These are phyloP conservation scores for Rhyacophila brunnea DNA, from an alignment of 1,140 invertebrate species.

Conservation along the genomic window DNA sequence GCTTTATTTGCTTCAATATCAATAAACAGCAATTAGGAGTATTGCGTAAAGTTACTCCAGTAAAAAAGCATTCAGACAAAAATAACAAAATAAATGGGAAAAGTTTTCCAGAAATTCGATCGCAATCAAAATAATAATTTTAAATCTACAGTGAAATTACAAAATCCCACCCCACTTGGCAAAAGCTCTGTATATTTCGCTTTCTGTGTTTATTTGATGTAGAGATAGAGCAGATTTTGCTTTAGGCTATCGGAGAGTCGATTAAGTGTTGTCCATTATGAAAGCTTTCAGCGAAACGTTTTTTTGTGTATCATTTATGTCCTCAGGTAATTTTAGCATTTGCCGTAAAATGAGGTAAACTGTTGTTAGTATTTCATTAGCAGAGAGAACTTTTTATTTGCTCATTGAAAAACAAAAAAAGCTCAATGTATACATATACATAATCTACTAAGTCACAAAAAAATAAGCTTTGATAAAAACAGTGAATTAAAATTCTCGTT, in stretches of 20 bases:
- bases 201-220: slow-evolving; percentile 26
- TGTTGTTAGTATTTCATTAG: too few relatives aligned
- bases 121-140: slow-evolving; percentile 19
- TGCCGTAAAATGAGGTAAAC: too few relatives aligned
- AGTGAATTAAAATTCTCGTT: too few relatives aligned
- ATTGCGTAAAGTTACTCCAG: too few relatives aligned
- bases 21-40: too few relatives aligned
- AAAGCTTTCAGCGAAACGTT: slow-evolving; percentile 2
- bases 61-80: slow-evolving; percentile 3
- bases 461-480: too few relatives aligned
- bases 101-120: slow-evolving; percentile 17
- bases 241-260: slow-evolving; percentile 24
- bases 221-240: slow-evolving; percentile 30
- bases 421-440: too few relatives aligned
- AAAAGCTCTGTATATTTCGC: not conserved
- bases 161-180: not conserved
- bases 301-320: slow-evolving; percentile 6
- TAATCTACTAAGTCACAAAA: too few relatives aligned
- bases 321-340: slow-evolving; percentile 2
- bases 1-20: too few relatives aligned
- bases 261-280: slow-evolving; percentile 30
- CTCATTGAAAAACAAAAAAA: too few relatives aligned
- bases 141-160: slow-evolving; percentile 1
- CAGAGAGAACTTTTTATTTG: too few relatives aligned
- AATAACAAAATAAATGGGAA: slow-evolving; percentile 12